Percentiles rank a stretch among this genome's conserved stretches.
Conservation (phyloP, 2,797 vertebrate genomes). For the Echeneis naucrates region DNA sequence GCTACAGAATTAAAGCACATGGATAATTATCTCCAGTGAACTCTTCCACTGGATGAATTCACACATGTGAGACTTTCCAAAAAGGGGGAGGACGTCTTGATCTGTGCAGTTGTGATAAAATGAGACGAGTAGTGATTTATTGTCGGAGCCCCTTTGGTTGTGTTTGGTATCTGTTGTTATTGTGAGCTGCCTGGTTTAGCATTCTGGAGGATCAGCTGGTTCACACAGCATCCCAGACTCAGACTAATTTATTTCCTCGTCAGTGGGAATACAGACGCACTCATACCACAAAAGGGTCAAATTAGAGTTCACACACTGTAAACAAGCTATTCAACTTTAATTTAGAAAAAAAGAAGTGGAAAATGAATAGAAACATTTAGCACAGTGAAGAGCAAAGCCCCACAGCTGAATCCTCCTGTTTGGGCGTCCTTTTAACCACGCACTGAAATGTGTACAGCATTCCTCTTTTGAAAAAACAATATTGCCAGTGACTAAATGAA, state of each 20-base stretch:
- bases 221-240: conserved; percentile 18
- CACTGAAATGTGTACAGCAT: background rate
- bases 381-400: background rate
- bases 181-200: conserved; percentile 36
- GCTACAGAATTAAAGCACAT: conserved; percentile 54
- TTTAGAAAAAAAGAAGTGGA: background rate
- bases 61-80: conserved; percentile 32
- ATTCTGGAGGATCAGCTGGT: conserved; percentile 38
- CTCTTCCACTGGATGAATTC: conserved; percentile 44
- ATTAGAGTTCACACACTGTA: conserved; percentile 8
- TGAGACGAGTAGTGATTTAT: conserved; percentile 40
- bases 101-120: conserved; percentile 36
- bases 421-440: background rate
- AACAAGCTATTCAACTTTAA: background rate
- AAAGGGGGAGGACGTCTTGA: conserved; percentile 30
- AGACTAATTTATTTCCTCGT: background rate
- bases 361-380: background rate
- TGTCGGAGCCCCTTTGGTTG: conserved; percentile 21
- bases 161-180: conserved; percentile 56
- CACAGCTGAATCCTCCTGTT: background rate
- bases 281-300: background rate
- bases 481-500: background rate
- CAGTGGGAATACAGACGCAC: conserved; percentile 21
- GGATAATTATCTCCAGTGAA: conserved; percentile 63
- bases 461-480: background rate